Conservation (phyloP, 2,888 invertebrate species). For the Oscheius sp. region DNA sequence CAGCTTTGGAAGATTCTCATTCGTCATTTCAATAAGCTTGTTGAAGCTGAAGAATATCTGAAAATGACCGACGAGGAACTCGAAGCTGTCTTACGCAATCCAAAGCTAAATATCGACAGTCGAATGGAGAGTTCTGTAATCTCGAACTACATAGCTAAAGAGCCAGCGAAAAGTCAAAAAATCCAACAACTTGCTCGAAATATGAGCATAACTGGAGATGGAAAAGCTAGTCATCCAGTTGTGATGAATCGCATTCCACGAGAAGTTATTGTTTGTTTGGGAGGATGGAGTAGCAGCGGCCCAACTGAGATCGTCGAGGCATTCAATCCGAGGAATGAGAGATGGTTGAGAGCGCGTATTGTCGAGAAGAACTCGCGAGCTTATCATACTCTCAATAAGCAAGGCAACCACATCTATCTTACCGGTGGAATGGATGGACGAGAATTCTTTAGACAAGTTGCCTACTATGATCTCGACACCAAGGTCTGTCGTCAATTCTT, state of each 20-base stretch:
- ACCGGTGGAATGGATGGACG: constrained; percentile 40
- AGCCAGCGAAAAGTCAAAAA: neutral
- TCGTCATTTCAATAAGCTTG: neutral
- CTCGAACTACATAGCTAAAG: neutral
- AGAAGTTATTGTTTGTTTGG: constrained; percentile 9
- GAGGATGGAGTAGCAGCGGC: constrained; percentile 42
- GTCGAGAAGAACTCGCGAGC: neutral
- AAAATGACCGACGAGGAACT: constrained; percentile 7
- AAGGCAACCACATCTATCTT: neutral
- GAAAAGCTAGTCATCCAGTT: neutral
- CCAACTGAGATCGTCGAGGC: constrained; percentile 36
- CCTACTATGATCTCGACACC: constrained; percentile 26
- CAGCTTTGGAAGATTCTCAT: neutral
- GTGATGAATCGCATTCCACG: constrained; percentile 9
- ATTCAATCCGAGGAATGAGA: constrained; percentile 35
- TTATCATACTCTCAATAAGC: neutral
- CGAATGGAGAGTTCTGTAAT: neutral
- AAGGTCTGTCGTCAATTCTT: neutral
- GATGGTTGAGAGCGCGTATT: constrained; percentile 27
- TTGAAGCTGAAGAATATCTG: neutral
- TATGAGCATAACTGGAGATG: neutral
- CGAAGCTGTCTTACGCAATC: neutral
- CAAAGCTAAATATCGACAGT: constrained; percentile 13
- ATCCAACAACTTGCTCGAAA: neutral
- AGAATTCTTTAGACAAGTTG: constrained; percentile 27